These are phyloP conservation scores for Dasyornis broadbenti DNA, from an alignment of 2,113 vertebrate genomes.

Conservation along the genomic window DNA sequence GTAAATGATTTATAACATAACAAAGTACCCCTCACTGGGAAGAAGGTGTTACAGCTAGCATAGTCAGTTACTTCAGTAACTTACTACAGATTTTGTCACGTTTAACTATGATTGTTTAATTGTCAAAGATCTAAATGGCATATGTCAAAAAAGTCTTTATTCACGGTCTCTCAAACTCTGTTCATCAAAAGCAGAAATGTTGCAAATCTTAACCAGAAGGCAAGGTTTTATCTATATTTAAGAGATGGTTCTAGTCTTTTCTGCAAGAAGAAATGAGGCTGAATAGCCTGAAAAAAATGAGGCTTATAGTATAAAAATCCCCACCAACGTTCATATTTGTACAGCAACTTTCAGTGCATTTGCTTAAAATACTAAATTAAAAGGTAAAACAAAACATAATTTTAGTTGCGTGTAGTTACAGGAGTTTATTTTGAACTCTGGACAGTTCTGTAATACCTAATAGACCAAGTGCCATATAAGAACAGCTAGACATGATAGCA, in stretches of 20 bases:
- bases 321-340: neutral
- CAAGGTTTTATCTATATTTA: neutral
- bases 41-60: neutral
- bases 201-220: neutral
- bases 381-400: neutral
- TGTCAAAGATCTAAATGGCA: neutral
- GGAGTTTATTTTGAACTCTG: conserved; percentile 19
- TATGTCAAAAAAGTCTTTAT: neutral
- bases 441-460: neutral
- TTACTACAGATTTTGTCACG: neutral
- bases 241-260: neutral
- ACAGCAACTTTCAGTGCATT: neutral
- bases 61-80: neutral
- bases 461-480: neutral
- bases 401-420: conserved; percentile 24
- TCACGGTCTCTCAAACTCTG: neutral
- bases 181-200: neutral
- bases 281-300: neutral
- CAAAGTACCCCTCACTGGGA: neutral
- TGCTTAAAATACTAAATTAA: conserved; percentile 29
- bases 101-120: neutral
- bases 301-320: neutral
- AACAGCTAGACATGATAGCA: conserved; percentile 1
- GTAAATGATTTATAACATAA: neutral
- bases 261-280: neutral